Evolutionary conservation across 2,888 invertebrate genomes (phyloP).

Genomic region (Hydropsyche betteni): DNA sequence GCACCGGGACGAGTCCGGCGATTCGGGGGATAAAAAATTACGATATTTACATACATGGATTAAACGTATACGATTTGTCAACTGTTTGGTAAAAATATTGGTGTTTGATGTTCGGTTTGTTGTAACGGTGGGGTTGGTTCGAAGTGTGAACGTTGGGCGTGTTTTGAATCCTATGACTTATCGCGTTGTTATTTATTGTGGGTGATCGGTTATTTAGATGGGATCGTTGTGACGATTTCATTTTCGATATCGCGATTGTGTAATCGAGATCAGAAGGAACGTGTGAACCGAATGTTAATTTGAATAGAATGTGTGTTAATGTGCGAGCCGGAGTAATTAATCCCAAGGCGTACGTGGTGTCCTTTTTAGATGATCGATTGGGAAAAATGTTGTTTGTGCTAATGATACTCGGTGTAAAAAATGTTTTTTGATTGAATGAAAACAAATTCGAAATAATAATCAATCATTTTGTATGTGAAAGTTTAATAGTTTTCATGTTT

Average conservation of each 20-base stretch:
- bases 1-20: slow-evolving; percentile 6
- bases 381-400: no score
- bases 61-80: slow-evolving; percentile 22
- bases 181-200: not conserved
- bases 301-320: not conserved
- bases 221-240: slow-evolving; percentile 12
- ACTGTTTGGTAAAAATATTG: not conserved
- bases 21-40: slow-evolving; percentile 11
- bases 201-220: slow-evolving; percentile 1
- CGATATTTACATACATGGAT: slow-evolving; percentile 26
- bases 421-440: no score
- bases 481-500: no score
- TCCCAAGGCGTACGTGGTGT: not conserved
- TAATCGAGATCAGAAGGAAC: slow-evolving; percentile 1
- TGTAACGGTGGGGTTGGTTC: no score
- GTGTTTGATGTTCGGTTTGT: no score
- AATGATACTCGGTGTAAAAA: no score
- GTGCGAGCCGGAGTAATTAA: not conserved
- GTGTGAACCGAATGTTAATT: slow-evolving; percentile 15
- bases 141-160: slow-evolving; percentile 17
- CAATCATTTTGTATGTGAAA: no score
- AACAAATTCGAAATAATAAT: no score
- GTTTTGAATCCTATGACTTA: not conserved
- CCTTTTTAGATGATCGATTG: not conserved
- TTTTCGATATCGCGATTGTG: not conserved